A percentile compares a stretch with the other conserved stretches of the same genome.
These are phyloP conservation scores for Colostygia pectinataria DNA, from an alignment of 2,888 invertebrate genomes.

Conservation along the genomic window DNA sequence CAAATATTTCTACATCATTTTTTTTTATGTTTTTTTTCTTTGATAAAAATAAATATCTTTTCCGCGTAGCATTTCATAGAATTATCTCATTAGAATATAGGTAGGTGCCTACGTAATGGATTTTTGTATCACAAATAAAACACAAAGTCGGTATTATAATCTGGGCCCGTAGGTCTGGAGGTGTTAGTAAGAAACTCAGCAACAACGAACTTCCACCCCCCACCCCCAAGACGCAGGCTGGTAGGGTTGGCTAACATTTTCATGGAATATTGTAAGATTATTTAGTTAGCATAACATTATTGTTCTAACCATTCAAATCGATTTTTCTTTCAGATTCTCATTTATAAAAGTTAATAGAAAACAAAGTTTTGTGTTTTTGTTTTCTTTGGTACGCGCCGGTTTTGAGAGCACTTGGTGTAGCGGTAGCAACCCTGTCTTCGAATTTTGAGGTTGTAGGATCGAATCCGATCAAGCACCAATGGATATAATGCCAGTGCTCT, in stretches of 20 bases:
- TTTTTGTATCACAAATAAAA: constrained; percentile 31
- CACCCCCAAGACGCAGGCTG: not conserved
- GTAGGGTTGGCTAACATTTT: constrained; percentile 15
- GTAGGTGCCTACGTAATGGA: not conserved
- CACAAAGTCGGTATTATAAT: constrained; percentile 48
- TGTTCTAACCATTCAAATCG: not conserved
- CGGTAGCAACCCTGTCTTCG: too few species aligned
- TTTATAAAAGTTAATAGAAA: too few species aligned
- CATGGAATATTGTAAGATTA: not conserved
- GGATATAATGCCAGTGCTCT: too few species aligned
- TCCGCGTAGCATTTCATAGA: not conserved
- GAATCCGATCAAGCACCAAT: too few species aligned
- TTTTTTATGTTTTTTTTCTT: too few species aligned
- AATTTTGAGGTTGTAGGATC: too few species aligned
- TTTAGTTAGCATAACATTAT: not conserved
- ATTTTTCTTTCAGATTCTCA: too few species aligned
- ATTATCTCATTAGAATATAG: not conserved
- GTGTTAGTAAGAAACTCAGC: constrained; percentile 35
- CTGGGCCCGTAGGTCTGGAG: constrained; percentile 43
- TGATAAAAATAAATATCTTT: too few species aligned
- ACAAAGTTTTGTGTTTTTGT: too few species aligned
- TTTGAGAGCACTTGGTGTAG: too few species aligned
- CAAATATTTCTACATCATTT: too few species aligned
- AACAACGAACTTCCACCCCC: constrained; percentile 29
- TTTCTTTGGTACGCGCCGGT: too few species aligned